These are phyloP conservation scores for Plagodis pulveraria DNA, from an alignment of 2,888 invertebrate genomes.

Conservation along the genomic window DNA sequence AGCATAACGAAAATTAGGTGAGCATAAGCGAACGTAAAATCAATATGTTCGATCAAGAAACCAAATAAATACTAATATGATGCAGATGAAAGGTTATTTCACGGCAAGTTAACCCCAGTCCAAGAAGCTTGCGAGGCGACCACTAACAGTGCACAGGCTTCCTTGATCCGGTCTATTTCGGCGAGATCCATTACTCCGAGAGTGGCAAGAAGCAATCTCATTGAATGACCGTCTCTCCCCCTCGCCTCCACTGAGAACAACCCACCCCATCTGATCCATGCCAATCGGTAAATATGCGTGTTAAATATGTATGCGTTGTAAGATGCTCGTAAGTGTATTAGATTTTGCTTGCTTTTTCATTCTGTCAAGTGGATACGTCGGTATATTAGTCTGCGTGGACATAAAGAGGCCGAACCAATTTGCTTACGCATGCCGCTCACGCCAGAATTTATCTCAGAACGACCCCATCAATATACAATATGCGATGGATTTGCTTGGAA, in stretches of 20 bases:
- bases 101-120: constrained; percentile 36
- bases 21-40: not conserved
- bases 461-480: constrained; percentile 37
- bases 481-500: constrained; percentile 25
- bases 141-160: constrained; percentile 72
- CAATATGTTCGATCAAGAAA: not conserved
- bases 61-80: constrained; percentile 14
- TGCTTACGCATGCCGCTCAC: constrained; percentile 63
- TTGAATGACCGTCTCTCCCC: constrained; percentile 83
- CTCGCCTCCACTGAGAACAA: constrained; percentile 47
- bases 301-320: constrained; percentile 84
- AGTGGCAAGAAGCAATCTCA: constrained; percentile 86
- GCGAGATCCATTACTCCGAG: constrained; percentile 83
- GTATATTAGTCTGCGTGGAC: constrained; percentile 56
- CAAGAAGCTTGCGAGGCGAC: constrained; percentile 45
- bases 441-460: constrained; percentile 56
- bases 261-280: constrained; percentile 71
- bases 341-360: constrained; percentile 83
- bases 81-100: constrained; percentile 20
- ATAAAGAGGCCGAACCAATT: constrained; percentile 58
- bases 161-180: constrained; percentile 83
- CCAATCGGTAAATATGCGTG: constrained; percentile 85
- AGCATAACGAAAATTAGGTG: too few species aligned
- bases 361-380: constrained; percentile 69
- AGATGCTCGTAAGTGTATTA: constrained; percentile 84